Percentiles rank a stretch among this genome's conserved stretches.
These are phyloP conservation scores for Drosophila subsilvestris DNA, from an alignment of 2,888 invertebrate genomes.

Conservation along the genomic window DNA sequence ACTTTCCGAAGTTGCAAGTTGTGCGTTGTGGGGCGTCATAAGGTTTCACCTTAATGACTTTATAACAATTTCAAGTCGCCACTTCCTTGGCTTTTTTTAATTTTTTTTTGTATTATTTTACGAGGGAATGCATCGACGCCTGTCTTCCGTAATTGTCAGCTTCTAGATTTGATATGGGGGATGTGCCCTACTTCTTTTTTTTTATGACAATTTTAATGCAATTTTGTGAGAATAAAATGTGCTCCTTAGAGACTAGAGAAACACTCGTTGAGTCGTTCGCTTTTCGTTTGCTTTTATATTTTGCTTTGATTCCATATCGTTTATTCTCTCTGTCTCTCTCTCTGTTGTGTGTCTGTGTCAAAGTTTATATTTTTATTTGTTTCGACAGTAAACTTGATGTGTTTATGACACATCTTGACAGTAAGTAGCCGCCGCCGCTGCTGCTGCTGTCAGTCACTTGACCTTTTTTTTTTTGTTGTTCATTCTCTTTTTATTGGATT, in stretches of 20 bases:
- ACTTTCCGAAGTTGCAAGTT: conserved; percentile 17
- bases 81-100: conserved; percentile 29
- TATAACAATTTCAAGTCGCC: conserved; percentile 35
- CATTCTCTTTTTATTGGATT: conserved; percentile 38
- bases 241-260: conserved; percentile 64
- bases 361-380: conserved; percentile 80
- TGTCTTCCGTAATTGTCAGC: conserved; percentile 77
- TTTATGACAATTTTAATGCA: conserved; percentile 78
- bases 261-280: conserved; percentile 26
- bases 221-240: conserved; percentile 78
- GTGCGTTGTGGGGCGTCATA: conserved; percentile 5
- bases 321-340: conserved; percentile 43
- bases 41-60: conserved; percentile 41
- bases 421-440: conserved; percentile 64
- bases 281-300: conserved; percentile 60
- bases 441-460: conserved; percentile 61
- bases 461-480: conserved; percentile 70
- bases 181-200: conserved; percentile 42
- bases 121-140: conserved; percentile 15
- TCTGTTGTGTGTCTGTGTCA: conserved; percentile 56
- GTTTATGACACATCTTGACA: conserved; percentile 80
- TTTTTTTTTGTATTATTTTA: conserved; percentile 34
- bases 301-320: conserved; percentile 73
- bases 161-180: conserved; percentile 71
- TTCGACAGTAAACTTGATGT: conserved; percentile 80